phyloP scores from a whole-genome alignment of 2,888 invertebrate genomes.

The Bellardia pandia region DNA sequence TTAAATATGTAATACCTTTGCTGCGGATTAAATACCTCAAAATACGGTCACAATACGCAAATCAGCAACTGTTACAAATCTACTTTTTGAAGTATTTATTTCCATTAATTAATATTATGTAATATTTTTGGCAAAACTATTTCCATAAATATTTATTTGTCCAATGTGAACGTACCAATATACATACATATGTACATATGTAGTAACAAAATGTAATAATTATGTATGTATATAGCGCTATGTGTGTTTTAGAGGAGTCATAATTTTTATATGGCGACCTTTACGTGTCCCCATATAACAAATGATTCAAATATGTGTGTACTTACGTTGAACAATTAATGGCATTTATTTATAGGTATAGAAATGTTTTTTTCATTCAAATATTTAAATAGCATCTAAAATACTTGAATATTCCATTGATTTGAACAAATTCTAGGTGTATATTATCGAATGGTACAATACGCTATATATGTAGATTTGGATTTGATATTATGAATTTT shows the following conservation, averaged over 20 bases:
- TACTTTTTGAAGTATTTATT: background rate
- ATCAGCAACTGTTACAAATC: background rate
- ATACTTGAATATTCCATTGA: background rate
- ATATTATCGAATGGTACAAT: background rate
- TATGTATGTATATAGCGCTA: background rate
- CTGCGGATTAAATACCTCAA: background rate
- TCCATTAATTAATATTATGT: no score
- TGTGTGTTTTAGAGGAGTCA: background rate
- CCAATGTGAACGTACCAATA: background rate
- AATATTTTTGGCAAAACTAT: background rate
- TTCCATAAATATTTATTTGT: background rate
- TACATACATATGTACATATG: no score
- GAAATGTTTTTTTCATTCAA: background rate
- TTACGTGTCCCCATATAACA: background rate
- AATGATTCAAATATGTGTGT: background rate
- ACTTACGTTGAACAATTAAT: conserved; percentile 25
- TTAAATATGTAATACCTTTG: background rate
- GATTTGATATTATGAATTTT: conserved; percentile 29
- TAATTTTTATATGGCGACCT: background rate
- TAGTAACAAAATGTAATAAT: background rate
- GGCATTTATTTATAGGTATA: background rate
- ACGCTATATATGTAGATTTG: background rate
- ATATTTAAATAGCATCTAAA: conserved; percentile 21
- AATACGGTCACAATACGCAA: background rate
- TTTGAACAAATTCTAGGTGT: conserved; percentile 11